phyloP scores from a whole-genome alignment of 2,113 vertebrate species.

The Epinephelus lanceolatus region DNA sequence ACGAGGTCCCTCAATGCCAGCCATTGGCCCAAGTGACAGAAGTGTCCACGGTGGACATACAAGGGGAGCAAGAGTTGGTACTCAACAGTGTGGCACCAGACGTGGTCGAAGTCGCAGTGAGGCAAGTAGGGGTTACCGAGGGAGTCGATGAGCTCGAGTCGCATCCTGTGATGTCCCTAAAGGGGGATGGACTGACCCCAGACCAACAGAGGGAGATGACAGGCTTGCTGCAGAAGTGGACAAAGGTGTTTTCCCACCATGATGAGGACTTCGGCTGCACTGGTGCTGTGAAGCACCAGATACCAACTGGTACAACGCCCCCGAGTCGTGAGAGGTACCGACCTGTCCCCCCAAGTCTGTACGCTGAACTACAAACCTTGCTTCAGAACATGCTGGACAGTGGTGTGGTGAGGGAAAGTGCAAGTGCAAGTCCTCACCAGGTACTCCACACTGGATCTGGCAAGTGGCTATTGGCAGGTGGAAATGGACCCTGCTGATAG shows the following conservation, averaged over 20 bases:
- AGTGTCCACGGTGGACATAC: background rate
- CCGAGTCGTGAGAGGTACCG: too few relatives aligned
- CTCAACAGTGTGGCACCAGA: background rate
- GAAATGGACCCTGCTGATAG: slow-evolving; percentile 3
- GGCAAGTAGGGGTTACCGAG: background rate
- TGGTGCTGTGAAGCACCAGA: too few relatives aligned
- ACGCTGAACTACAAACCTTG: background rate
- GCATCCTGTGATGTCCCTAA: background rate
- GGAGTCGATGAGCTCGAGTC: accelerated
- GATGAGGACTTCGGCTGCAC: too few relatives aligned
- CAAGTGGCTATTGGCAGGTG: slow-evolving; percentile 38
- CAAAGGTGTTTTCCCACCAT: too few relatives aligned
- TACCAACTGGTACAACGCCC: too few relatives aligned
- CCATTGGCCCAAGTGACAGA: background rate
- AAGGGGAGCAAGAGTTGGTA: background rate
- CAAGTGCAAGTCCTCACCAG: background rate
- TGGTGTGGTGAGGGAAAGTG: too few relatives aligned
- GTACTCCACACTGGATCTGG: slow-evolving; percentile 30
- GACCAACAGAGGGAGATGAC: too few relatives aligned
- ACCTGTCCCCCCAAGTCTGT: too few relatives aligned
- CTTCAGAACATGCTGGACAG: too few relatives aligned
- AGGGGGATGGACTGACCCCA: background rate
- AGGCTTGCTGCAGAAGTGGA: too few relatives aligned
- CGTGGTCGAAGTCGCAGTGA: background rate
- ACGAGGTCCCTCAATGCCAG: background rate